These are phyloP conservation scores for Aythya baeri DNA, from an alignment of 2,113 vertebrate species.

Conservation along the genomic window DNA sequence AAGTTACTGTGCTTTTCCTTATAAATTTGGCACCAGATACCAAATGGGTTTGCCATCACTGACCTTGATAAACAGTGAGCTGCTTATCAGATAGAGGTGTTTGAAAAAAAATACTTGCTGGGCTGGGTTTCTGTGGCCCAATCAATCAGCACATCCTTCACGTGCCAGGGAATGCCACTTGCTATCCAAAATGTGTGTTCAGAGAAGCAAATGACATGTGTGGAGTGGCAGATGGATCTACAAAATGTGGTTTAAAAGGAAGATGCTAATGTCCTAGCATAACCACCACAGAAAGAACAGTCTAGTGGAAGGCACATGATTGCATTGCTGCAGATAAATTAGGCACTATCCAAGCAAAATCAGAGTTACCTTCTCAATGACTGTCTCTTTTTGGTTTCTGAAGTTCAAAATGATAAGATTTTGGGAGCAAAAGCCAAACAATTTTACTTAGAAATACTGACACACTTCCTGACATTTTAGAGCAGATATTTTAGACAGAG, in stretches of 20 bases:
- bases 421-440: neutral
- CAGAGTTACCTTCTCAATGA: neutral
- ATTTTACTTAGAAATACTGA: neutral
- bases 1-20: neutral
- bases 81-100: neutral
- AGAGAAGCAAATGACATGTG: neutral
- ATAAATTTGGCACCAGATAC: neutral
- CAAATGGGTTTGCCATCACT: neutral
- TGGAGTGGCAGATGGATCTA: neutral
- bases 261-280: rapidly evolving
- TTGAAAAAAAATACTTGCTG: neutral
- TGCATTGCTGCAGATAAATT: neutral
- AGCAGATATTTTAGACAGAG: neutral
- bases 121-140: neutral
- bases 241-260: neutral
- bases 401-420: neutral
- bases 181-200: neutral
- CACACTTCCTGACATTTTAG: neutral
- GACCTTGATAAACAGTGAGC: neutral
- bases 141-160: neutral
- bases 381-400: neutral
- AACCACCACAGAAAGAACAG: neutral
- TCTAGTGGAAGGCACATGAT: neutral
- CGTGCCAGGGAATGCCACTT: neutral
- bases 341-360: neutral